Conservation (phyloP, 2,888 invertebrate species). For the Meteorus colon region DNA sequence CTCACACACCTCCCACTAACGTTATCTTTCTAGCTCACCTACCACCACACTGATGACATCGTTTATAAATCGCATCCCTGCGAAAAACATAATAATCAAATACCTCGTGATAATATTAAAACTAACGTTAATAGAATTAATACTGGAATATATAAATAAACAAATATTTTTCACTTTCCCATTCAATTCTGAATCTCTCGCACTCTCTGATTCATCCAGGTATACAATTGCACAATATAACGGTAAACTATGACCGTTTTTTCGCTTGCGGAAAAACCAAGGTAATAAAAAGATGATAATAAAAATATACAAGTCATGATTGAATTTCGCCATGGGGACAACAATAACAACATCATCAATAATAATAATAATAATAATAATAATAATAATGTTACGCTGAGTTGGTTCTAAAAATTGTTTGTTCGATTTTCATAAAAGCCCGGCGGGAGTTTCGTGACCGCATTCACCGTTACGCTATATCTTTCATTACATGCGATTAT, state of each 20-base stretch:
- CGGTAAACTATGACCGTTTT: slow-evolving; percentile 5
- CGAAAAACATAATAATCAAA: neutral
- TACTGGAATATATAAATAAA: neutral
- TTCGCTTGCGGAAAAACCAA: slow-evolving; percentile 18
- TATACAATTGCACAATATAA: slow-evolving; percentile 28
- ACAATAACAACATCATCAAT: neutral
- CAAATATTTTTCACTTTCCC: neutral
- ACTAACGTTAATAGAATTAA: neutral
- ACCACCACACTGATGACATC: slow-evolving; percentile 61
- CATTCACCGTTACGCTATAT: slow-evolving; percentile 19
- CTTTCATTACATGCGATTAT: slow-evolving; percentile 13
- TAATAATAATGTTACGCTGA: slow-evolving; percentile 4
- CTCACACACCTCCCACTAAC: slow-evolving; percentile 56
- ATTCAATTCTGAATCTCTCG: neutral
- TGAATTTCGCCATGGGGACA: neutral
- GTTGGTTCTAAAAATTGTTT: slow-evolving; percentile 29
- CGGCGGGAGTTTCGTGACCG: slow-evolving; percentile 3
- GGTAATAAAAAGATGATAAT: slow-evolving; percentile 17
- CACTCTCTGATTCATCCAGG: slow-evolving; percentile 14
- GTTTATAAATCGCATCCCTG: slow-evolving; percentile 64
- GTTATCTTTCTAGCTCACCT: slow-evolving; percentile 64
- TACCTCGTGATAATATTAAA: neutral
- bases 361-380: neutral
- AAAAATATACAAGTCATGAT: slow-evolving; percentile 9
- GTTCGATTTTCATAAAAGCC: slow-evolving; percentile 26